These are phyloP conservation scores for Anarrhichthys ocellatus DNA, from an alignment of 2,113 vertebrate species.

Conservation along the genomic window DNA sequence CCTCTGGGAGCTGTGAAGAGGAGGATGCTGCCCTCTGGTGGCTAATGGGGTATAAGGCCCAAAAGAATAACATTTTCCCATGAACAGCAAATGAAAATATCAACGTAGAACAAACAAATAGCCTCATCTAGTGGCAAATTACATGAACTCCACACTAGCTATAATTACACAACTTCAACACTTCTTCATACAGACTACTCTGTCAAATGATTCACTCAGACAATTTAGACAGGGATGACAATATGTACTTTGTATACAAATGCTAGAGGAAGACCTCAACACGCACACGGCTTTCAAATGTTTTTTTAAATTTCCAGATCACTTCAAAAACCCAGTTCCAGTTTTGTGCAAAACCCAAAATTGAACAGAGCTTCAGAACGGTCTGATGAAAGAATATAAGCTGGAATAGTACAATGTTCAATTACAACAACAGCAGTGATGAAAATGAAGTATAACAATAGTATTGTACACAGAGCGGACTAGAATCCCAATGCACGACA, in stretches of 20 bases:
- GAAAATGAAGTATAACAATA: no score
- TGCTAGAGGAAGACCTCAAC: not conserved
- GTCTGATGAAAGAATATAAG: not conserved
- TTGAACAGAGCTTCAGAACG: not conserved
- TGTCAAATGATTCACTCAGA: not conserved
- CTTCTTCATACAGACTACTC: not conserved
- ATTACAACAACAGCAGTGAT: not conserved
- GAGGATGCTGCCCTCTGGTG: conserved; percentile 32
- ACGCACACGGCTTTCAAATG: not conserved
- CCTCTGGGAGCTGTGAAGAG: not conserved
- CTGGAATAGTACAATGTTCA: not conserved
- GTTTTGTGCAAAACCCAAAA: not conserved
- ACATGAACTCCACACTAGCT: not conserved
- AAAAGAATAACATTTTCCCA: not conserved
- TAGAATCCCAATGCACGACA: not conserved
- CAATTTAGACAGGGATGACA: not conserved
- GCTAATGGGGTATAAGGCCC: not conserved
- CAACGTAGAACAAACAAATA: not conserved
- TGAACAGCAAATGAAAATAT: not conserved
- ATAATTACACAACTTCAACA: not conserved
- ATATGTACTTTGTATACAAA: not conserved
- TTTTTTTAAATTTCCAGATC: no score
- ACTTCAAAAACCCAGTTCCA: not conserved
- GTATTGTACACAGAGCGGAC: not conserved
- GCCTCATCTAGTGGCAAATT: conserved; percentile 14